A percentile compares a stretch with the other conserved stretches of the same genome.
These are phyloP conservation scores for Poecile atricapillus DNA, from an alignment of 2,113 vertebrate genomes.

Conservation along the genomic window DNA sequence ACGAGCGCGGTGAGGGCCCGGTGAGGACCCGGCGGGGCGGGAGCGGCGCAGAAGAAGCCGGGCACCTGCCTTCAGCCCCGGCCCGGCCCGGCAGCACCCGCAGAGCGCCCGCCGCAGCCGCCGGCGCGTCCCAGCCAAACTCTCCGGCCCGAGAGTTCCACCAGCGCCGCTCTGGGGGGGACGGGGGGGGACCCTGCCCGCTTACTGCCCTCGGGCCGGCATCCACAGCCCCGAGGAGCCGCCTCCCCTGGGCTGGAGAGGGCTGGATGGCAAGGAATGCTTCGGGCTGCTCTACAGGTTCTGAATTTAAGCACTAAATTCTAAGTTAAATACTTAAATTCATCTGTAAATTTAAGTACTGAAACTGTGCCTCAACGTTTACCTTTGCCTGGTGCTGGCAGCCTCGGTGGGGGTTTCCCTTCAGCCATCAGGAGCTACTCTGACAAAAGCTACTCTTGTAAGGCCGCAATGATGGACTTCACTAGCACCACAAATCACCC, in stretches of 20 bases:
- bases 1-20: no score
- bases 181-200: neutral
- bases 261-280: neutral
- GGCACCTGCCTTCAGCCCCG: neutral
- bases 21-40: neutral
- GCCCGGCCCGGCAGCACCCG: neutral
- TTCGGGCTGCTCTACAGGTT: neutral
- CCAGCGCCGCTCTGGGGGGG: neutral
- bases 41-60: neutral
- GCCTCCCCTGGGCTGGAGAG: no score
- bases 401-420: neutral
- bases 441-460: neutral
- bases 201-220: neutral
- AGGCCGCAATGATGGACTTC: fast-evolving
- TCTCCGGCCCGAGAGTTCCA: neutral
- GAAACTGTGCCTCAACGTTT: neutral
- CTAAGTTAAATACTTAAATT: neutral
- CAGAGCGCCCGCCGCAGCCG: neutral
- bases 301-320: neutral
- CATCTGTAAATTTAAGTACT: neutral
- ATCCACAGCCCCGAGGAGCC: fast-evolving
- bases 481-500: fast-evolving
- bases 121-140: neutral
- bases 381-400: neutral
- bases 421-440: neutral